Evolutionary conservation across 2,113 vertebrate genomes (phyloP), one percentile per base, ranked within the genome.

Genomic region (Nannobrachium achirus): DNA sequence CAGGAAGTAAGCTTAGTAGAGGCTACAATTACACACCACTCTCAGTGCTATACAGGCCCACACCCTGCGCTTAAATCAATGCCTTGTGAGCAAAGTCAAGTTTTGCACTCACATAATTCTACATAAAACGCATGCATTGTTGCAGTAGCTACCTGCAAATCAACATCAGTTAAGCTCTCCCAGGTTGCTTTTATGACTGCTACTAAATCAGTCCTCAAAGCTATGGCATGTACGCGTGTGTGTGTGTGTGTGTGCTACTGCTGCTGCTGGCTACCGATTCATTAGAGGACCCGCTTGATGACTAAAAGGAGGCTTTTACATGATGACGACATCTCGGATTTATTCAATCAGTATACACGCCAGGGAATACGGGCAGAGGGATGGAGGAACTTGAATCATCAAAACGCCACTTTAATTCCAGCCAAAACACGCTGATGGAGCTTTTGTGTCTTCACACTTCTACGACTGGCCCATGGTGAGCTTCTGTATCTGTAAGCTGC

Each of bases 331-430:
- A 82, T 79, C 53, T 40, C 55, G 64, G 71, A 79, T 86, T 66
- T 75, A 74, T 74, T 76, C 63, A 71, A 76, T 69, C 45, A 33
- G 75, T 39, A 33, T 71, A 71, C 70, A 71, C 76, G 71, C 63
- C 13, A 41, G 66, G 64, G 66, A 66, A 64, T 40, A 69, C 50
- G 8, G 69, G 70, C 70, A 66, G 56, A 33, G 56, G 41, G 14
- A 50, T 18, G 50, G 61, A 65, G 71, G 73, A 83, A 67, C 68
- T 66, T 76, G 68, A 84, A 80, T 79, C 45, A 50, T 83, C 84
- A 80, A 79, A 79, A 84, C 67, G 79, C 82, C 84, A 84, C 71
- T 82, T 73, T 69, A 76, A 78, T 71, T 87, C 67, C 53, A 58
- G 68, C 49, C 50, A 75, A 85, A 25, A 85, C 82, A 62, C 67